Percentiles rank a stretch among this genome's conserved stretches.
Conservation (phyloP, 2,888 invertebrate species). For the Meghimatium bilineatum region DNA sequence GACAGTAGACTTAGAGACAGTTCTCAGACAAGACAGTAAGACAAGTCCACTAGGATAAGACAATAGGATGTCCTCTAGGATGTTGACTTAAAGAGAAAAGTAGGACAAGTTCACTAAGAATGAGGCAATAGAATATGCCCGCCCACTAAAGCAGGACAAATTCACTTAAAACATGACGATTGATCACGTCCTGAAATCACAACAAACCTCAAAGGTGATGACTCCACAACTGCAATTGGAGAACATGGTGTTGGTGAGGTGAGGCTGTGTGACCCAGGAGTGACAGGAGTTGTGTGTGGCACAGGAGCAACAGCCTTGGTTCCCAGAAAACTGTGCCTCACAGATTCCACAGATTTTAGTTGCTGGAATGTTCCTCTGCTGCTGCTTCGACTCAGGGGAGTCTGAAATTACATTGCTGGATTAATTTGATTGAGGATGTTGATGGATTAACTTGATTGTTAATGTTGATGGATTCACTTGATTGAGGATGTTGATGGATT, state of each 20-base stretch:
- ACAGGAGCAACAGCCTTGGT: not conserved
- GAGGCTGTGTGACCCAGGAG: conserved; percentile 33
- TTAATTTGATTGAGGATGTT: no score
- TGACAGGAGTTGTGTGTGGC: conserved; percentile 36
- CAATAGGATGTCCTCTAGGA: no score
- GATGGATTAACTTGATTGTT: no score
- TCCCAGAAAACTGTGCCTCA: not conserved
- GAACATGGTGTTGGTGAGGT: conserved; percentile 17
- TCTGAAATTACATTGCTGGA: conserved; percentile 29
- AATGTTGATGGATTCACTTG: no score
- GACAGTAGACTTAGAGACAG: not conserved
- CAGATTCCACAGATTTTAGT: conserved; percentile 10
- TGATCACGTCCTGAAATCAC: no score
- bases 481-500: no score
- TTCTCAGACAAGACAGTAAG: not conserved
- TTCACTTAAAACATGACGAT: no score
- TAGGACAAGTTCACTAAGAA: no score
- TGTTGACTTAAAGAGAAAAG: no score
- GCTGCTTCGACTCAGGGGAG: conserved; percentile 32
- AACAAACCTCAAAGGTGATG: conserved; percentile 22
- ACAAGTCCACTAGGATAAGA: not conserved
- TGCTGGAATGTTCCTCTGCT: conserved; percentile 19
- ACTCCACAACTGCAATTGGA: not conserved
- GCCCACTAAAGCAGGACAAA: no score
- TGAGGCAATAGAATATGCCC: no score